phyloP scores from a whole-genome alignment of 2,797 vertebrate species.

The Falco peregrinus region DNA sequence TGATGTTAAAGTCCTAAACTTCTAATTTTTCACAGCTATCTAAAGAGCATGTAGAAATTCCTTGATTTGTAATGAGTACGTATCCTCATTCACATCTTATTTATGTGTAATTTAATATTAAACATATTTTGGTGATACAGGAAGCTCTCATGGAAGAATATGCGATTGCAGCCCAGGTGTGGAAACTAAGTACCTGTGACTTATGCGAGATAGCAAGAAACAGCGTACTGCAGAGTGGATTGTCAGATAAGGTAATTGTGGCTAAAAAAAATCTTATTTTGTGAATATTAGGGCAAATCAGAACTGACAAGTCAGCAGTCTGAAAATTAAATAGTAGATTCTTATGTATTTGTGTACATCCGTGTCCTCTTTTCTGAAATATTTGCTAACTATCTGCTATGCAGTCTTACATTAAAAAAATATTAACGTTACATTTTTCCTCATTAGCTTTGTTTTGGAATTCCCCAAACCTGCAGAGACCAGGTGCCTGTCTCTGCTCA shows the following conservation, averaged over 20 bases:
- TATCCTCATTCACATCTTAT: neutral
- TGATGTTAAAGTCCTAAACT: slow-evolving; percentile 9
- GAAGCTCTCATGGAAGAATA: slow-evolving; percentile 99
- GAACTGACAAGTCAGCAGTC: neutral
- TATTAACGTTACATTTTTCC: neutral
- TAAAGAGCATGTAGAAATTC: slow-evolving; percentile 9
- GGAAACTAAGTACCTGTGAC: slow-evolving; percentile 97
- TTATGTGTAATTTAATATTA: neutral
- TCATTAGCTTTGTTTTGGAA: neutral
- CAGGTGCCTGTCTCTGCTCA: neutral
- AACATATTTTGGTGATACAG: slow-evolving; percentile 72
- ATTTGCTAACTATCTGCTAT: neutral
- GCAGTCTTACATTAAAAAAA: neutral
- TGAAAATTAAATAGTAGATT: neutral
- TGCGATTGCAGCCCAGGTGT: slow-evolving; percentile 95
- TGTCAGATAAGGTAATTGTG: slow-evolving; percentile 89
- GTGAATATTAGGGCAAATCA: neutral
- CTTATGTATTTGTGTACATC: neutral
- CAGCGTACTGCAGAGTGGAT: slow-evolving; percentile 93
- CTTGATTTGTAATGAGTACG: neutral
- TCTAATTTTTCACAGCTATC: slow-evolving; percentile 31
- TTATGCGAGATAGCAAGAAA: slow-evolving; percentile 96
- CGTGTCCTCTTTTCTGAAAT: neutral
- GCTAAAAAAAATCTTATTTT: neutral
- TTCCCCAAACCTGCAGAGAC: neutral